These are phyloP conservation scores for Drosophila pallidifrons DNA, from an alignment of 1,140 invertebrate species.

Conservation along the genomic window DNA sequence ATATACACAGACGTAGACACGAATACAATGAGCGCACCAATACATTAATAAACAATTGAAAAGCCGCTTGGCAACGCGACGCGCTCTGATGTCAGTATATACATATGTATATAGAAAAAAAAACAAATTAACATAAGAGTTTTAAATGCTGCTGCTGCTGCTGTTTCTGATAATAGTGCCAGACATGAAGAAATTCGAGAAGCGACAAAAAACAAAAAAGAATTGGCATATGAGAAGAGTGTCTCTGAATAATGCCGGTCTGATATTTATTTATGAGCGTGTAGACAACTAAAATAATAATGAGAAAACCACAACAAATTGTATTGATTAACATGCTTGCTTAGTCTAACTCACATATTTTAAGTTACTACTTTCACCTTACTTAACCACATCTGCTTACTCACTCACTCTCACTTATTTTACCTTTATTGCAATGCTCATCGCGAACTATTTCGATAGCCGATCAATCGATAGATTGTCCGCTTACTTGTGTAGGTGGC, in stretches of 20 bases:
- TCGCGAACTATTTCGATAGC: constrained; percentile 1
- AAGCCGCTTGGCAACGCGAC: constrained; percentile 5
- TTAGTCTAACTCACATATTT: constrained; percentile 16
- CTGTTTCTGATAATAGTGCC: not conserved
- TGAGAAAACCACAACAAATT: not conserved
- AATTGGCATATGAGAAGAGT: not conserved
- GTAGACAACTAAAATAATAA: constrained; percentile 1
- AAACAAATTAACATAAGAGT: not conserved
- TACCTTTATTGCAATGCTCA: not conserved
- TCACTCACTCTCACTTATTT: not conserved
- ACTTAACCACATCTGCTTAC: constrained; percentile 6
- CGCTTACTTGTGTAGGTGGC: not conserved
- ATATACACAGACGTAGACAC: not conserved
- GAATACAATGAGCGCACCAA: constrained; percentile 10
- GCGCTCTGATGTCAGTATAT: constrained; percentile 3
- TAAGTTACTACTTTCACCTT: constrained; percentile 3
- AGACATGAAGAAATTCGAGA: not conserved
- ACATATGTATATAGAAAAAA: constrained; percentile 1
- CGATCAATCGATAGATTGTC: not conserved
- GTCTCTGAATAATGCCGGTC: not conserved
- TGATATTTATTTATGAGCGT: not conserved
- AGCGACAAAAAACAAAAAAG: not conserved
- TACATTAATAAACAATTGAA: constrained; percentile 16
- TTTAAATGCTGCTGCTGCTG: constrained; percentile 2
- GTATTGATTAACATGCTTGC: constrained; percentile 15